These are phyloP conservation scores for Pseudomyrmex flavicornis DNA, from an alignment of 1,140 invertebrate genomes.

Conservation along the genomic window DNA sequence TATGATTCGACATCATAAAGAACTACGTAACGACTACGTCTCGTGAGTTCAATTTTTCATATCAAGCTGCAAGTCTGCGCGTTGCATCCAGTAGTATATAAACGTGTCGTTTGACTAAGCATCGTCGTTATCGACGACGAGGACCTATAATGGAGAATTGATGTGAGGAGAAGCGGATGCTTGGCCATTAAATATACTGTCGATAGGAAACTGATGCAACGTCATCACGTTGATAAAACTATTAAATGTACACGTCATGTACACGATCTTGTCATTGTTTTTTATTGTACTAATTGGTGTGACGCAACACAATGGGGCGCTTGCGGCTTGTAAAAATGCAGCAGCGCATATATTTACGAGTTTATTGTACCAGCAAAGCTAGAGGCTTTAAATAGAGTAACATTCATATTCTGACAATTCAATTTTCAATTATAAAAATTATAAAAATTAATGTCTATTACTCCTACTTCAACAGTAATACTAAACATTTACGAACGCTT, in stretches of 20 bases:
- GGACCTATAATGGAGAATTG: not conserved
- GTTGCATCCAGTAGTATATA: not conserved
- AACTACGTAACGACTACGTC: conserved; percentile 3
- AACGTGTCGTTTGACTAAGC: not conserved
- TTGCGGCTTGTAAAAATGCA: conserved; percentile 23
- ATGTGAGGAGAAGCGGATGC: not conserved
- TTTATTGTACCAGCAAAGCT: not conserved
- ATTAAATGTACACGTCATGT: not conserved
- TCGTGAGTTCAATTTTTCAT: conserved; percentile 3
- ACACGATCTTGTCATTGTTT: conserved; percentile 5
- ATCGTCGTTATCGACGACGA: not conserved
- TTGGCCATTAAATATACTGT: conserved; percentile 37
- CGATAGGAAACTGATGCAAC: conserved; percentile 12
- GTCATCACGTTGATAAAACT: conserved; percentile 13
- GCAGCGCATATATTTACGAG: not conserved
- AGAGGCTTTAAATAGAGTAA: not conserved
- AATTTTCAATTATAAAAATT: not conserved
- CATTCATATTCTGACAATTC: not conserved
- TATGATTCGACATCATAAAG: not conserved
- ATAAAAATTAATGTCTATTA: no score
- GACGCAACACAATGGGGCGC: conserved; percentile 21
- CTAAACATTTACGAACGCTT: no score
- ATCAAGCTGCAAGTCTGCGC: not conserved
- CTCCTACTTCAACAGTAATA: no score
- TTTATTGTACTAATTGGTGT: conserved; percentile 33